Evolutionary conservation across 2,888 invertebrate genomes (phyloP).

Genomic region (Trichogramma dendrolimi): DNA sequence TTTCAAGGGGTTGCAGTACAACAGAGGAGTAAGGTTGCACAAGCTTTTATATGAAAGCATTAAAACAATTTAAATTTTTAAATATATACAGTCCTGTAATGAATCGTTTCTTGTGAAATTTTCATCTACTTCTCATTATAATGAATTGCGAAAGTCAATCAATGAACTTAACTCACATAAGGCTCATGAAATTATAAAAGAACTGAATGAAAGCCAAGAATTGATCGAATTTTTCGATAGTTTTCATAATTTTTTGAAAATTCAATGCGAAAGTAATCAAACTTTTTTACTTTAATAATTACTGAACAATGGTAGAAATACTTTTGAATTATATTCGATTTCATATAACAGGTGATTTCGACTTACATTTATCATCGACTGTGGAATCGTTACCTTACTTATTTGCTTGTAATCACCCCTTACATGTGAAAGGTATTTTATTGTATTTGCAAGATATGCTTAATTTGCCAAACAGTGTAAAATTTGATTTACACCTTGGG

Average conservation of each 20-base stretch:
- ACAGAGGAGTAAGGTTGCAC: slow-evolving; percentile 32
- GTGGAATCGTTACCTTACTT: slow-evolving; percentile 30
- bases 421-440: slow-evolving; percentile 25
- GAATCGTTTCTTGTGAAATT: slow-evolving; percentile 14
- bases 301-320: slow-evolving; percentile 33
- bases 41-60: slow-evolving; percentile 31
- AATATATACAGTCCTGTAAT: slow-evolving; percentile 26
- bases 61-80: slow-evolving; percentile 27
- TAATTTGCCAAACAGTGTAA: slow-evolving; percentile 29
- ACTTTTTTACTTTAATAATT: slow-evolving; percentile 30
- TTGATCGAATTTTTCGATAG: slow-evolving; percentile 11
- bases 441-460: slow-evolving; percentile 29
- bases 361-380: slow-evolving; percentile 30
- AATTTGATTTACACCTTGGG: slow-evolving; percentile 32
- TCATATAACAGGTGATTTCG: slow-evolving; percentile 28
- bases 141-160: slow-evolving; percentile 8
- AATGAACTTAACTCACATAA: slow-evolving; percentile 17
- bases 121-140: slow-evolving; percentile 13
- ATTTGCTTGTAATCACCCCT: slow-evolving; percentile 29
- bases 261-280: slow-evolving; percentile 25
- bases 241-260: slow-evolving; percentile 14
- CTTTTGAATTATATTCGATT: slow-evolving; percentile 30
- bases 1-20: slow-evolving; percentile 31
- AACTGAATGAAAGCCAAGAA: slow-evolving; percentile 1
- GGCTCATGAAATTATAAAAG: background rate